Conservation (phyloP, 2,888 invertebrate species). For the Nephrotoma guestfalica region DNA sequence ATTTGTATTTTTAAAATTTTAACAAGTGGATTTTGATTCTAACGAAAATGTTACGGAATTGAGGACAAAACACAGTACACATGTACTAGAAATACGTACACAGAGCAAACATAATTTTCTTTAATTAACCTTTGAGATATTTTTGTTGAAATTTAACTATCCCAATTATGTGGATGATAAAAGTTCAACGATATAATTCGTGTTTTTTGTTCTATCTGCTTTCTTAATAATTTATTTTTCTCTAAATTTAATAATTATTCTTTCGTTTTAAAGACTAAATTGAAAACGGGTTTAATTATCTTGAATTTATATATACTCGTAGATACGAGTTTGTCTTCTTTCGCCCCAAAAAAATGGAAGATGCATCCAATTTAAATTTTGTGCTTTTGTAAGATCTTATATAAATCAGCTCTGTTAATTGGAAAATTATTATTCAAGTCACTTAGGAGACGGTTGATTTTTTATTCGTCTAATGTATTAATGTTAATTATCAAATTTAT, state of each 20-base stretch:
- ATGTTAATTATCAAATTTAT: too few relatives aligned
- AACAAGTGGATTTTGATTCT: not conserved
- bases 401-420: not conserved
- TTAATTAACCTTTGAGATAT: not conserved
- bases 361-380: not conserved
- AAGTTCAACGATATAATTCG: not conserved
- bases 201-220: not conserved
- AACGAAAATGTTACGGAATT: not conserved
- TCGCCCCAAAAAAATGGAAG: not conserved
- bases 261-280: not conserved
- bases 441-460: not conserved
- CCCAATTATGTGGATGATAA: not conserved
- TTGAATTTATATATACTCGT: not conserved
- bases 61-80: too few relatives aligned
- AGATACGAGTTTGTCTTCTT: not conserved
- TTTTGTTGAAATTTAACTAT: not conserved
- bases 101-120: not conserved
- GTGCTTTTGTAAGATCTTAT: not conserved
- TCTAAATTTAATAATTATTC: not conserved
- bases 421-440: not conserved
- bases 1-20: not conserved
- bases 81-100: not conserved
- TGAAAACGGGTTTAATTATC: not conserved
- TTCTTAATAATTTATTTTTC: not conserved
- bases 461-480: not conserved